Evolutionary conservation across 1,140 invertebrate species (phyloP).

Genomic region (Drosophila jambulina): DNA sequence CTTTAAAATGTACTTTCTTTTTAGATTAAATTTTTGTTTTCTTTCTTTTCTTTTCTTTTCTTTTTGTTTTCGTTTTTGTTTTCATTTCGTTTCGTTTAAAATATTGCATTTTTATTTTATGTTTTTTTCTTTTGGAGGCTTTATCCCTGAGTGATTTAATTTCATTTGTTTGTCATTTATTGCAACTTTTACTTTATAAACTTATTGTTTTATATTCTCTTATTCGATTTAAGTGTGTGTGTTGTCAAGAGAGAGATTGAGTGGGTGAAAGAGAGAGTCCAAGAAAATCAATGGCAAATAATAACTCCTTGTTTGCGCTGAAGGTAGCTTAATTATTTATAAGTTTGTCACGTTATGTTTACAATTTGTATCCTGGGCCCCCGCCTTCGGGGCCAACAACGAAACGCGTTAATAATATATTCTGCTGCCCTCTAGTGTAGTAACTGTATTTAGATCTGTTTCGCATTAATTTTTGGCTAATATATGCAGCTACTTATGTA

Average conservation of each 20-base stretch:
- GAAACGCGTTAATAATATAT: conserved; percentile 50
- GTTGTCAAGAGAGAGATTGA: conserved; percentile 30
- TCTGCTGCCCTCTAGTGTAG: conserved; percentile 54
- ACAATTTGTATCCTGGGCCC: conserved; percentile 21
- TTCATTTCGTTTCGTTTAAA: conserved; percentile 68
- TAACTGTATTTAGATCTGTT: conserved; percentile 65
- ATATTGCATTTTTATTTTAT: conserved; percentile 82
- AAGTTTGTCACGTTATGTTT: conserved; percentile 48
- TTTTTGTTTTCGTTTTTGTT: conserved; percentile 39
- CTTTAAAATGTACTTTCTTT: conserved; percentile 71
- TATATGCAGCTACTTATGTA: conserved; percentile 27
- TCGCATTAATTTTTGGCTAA: conserved; percentile 67
- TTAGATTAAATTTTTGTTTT: conserved; percentile 58
- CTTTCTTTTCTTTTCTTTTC: conserved; percentile 43
- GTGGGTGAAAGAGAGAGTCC: conserved; percentile 39
- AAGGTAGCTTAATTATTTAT: conserved; percentile 75
- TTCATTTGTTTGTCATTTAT: conserved; percentile 84
- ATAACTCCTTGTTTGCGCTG: conserved; percentile 56
- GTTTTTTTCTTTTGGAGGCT: conserved; percentile 79
- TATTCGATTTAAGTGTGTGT: conserved; percentile 67
- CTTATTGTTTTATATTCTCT: conserved; percentile 79
- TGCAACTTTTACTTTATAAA: conserved; percentile 79
- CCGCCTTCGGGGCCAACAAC: conserved; percentile 11
- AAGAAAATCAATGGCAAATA: conserved; percentile 52
- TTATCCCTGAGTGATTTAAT: conserved; percentile 84